A percentile compares a stretch with the other conserved stretches of the same genome.
These are phyloP conservation scores for Nebria ingens DNA, from an alignment of 1,140 invertebrate genomes.

Conservation along the genomic window DNA sequence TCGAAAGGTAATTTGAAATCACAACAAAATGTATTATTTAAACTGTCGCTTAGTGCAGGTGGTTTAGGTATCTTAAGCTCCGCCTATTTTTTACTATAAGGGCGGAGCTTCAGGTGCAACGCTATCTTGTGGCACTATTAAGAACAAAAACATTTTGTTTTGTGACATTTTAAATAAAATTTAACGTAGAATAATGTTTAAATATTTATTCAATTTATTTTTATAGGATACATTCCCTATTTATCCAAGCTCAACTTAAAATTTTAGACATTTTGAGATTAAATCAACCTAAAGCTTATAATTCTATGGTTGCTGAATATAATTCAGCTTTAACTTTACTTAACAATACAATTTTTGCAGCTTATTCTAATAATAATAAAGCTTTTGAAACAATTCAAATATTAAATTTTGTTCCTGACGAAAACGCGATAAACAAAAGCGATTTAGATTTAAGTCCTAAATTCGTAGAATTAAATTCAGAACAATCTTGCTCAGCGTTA, in stretches of 20 bases:
- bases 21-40: no score
- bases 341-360: constrained; percentile 35
- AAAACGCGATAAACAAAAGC: constrained; percentile 23
- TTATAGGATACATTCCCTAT: constrained; percentile 38
- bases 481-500: neutral
- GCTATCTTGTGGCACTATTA: no score
- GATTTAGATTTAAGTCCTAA: constrained; percentile 38
- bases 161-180: constrained; percentile 11
- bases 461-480: neutral
- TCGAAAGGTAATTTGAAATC: constrained; percentile 36
- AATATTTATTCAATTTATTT: constrained; percentile 16
- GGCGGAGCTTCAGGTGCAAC: no score
- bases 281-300: constrained; percentile 38
- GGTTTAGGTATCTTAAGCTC: constrained; percentile 14
- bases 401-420: constrained; percentile 36
- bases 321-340: constrained; percentile 26
- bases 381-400: constrained; percentile 11
- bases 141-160: no score
- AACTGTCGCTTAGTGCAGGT: no score
- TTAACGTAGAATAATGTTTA: neutral
- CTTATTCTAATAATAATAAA: constrained; percentile 26
- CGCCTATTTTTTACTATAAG: no score
- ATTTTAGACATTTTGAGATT: constrained; percentile 39
- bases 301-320: constrained; percentile 38
- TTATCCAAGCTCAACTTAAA: constrained; percentile 41